Evolutionary conservation across 2,888 invertebrate species (phyloP).

Genomic region (Chirona hameri): DNA sequence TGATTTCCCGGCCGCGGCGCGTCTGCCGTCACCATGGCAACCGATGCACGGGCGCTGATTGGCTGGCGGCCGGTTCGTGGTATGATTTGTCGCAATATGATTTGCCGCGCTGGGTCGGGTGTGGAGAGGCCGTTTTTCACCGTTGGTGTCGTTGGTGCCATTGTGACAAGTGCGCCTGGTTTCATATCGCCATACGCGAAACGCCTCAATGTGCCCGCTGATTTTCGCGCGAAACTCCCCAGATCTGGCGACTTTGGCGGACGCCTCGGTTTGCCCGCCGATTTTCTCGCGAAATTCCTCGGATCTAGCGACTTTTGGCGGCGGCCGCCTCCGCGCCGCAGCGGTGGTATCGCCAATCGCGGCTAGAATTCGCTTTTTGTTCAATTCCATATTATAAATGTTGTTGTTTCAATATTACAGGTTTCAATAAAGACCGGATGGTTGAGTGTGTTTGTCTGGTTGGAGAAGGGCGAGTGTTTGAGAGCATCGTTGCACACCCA

Average conservation of each 20-base stretch:
- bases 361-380: slow-evolving; percentile 23
- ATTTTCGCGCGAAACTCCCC: neutral
- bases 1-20: neutral
- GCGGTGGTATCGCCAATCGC: neutral
- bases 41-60: too few species aligned
- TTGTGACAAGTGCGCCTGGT: neutral
- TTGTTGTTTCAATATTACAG: slow-evolving; percentile 29
- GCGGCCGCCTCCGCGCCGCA: neutral
- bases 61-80: neutral
- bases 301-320: neutral
- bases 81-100: neutral
- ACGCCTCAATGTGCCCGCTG: neutral
- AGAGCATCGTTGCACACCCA: too few species aligned
- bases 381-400: slow-evolving; percentile 27
- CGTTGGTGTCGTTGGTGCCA: neutral
- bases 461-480: too few species aligned
- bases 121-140: neutral
- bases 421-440: slow-evolving; percentile 27
- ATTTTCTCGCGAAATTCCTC: neutral
- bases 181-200: neutral
- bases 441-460: neutral
- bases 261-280: neutral
- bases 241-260: neutral
- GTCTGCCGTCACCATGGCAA: too few species aligned
- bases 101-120: neutral